Evolutionary conservation across 2,797 vertebrate genomes (phyloP), one percentile per base, ranked within the genome.

Genomic region (Manis pentadactyla): DNA sequence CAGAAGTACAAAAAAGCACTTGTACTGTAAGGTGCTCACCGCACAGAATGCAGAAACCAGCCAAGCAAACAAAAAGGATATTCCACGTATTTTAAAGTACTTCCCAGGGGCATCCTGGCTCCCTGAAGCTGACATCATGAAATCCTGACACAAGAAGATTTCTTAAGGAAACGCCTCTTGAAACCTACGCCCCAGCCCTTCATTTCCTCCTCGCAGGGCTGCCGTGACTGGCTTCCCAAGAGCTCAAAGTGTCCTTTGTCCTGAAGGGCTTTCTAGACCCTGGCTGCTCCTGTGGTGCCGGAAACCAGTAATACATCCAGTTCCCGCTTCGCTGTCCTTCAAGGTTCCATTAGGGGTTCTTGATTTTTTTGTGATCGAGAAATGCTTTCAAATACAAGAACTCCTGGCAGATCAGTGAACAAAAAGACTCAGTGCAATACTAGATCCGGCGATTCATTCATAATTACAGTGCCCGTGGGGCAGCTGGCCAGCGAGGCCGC

Each of bases 401-500:
- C 68, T 81, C 95, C 31, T 0, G 11, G 37, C 29, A 64, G 89
- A 69, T 74, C n/a, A n/a, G n/a, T n/a, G n/a, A n/a, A 83, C 1
- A 11, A 42, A 27, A 89, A 92, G 55, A 83, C 7, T 71, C 59
- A 15, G 3, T 84, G n/a, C 61, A 93, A 92, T n/a, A 46, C 6
- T 8, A 37, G 39, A 83, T 34, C 37, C 37, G 31, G 23, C 3
- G 66, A 73, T 82, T 55, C 18, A 55, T 49, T 21, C 42, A 55
- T 53, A 53, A 63, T 73, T 29, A 55, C n/a, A n/a, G 13, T 5
- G 9, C 42, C 68, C 37, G 79, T 3, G 1, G 3, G 73, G 64
- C 19, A 37, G 31, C 6, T 21, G 29, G 61, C 19, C 2, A n/a
- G 9, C 0, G 0, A 49, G 0, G 0, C 42, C 83, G 63, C 11